Percentiles rank a stretch among this genome's conserved stretches.
phyloP scores from a whole-genome alignment of 2,113 vertebrate species.

The Lontra canadensis region DNA sequence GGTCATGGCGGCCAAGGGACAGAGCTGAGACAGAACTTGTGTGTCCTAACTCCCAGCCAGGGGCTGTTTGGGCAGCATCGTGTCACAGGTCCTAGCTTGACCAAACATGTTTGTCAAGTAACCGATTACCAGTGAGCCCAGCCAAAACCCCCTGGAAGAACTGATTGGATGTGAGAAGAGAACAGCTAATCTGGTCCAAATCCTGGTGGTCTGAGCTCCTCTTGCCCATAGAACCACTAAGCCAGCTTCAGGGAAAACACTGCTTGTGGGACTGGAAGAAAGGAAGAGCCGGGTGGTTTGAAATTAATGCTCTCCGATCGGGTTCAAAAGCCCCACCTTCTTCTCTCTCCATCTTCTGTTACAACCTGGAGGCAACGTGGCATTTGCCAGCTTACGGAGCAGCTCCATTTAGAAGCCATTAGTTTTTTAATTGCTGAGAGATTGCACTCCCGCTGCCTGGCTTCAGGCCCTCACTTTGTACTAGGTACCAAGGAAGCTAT shows the following conservation, averaged over 20 bases:
- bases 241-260: background rate
- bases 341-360: background rate
- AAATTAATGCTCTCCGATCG: conserved; percentile 43
- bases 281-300: background rate
- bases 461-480: conserved; percentile 33
- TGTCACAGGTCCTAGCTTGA: background rate
- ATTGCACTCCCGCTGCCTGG: conserved; percentile 59
- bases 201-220: background rate
- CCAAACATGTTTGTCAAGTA: background rate
- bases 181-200: background rate
- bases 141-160: background rate
- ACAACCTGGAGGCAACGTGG: conserved; percentile 61
- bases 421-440: conserved; percentile 47
- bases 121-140: background rate
- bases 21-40: background rate
- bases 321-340: background rate
- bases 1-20: background rate
- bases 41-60: too few species aligned
- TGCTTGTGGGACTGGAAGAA: background rate
- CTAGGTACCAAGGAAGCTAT: background rate
- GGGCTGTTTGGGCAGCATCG: background rate
- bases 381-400: conserved; percentile 50
- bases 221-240: background rate
- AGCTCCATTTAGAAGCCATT: conserved; percentile 66
- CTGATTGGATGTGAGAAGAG: background rate